Evolutionary conservation across 2,888 invertebrate genomes (phyloP).

Genomic region (Lasioglossum pauxillum): DNA sequence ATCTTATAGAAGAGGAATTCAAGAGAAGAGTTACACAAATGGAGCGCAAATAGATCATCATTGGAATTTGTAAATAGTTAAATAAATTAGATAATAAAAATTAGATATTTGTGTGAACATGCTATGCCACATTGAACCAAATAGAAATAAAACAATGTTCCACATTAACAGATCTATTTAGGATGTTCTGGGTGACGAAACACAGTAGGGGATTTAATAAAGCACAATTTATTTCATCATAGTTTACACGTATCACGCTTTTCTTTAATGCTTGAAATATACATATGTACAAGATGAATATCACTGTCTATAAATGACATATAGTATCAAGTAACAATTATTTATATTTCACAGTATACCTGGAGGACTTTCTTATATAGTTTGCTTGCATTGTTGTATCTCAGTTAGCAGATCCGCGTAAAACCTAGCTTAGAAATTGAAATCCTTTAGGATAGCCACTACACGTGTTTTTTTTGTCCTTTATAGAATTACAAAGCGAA

Average conservation of each 20-base stretch:
- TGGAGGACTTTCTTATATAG: conserved; percentile 64
- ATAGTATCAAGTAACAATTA: conserved; percentile 65
- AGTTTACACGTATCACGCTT: conserved; percentile 77
- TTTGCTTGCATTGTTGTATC: conserved; percentile 63
- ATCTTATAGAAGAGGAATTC: conserved; percentile 87
- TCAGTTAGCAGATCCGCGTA: conserved; percentile 57
- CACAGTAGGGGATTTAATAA: conserved; percentile 81
- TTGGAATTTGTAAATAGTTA: neutral
- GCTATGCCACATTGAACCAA: neutral
- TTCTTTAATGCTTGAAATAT: conserved; percentile 77
- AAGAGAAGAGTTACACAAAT: conserved; percentile 63
- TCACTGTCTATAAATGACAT: conserved; percentile 69
- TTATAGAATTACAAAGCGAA: conserved; percentile 73
- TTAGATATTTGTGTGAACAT: neutral
- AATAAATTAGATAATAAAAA: conserved; percentile 18
- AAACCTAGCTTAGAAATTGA: conserved; percentile 61
- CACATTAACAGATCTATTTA: neutral
- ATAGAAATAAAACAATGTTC: neutral
- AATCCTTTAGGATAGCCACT: conserved; percentile 59
- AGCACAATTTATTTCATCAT: conserved; percentile 78
- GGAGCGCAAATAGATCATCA: neutral
- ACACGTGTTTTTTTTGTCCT: conserved; percentile 37
- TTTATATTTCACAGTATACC: conserved; percentile 68
- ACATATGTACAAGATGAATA: conserved; percentile 80
- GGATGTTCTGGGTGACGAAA: neutral